Evolutionary conservation across 2,113 vertebrate species (phyloP), one percentile per base, ranked within the genome.

Genomic region (Mormyrus lacerda): DNA sequence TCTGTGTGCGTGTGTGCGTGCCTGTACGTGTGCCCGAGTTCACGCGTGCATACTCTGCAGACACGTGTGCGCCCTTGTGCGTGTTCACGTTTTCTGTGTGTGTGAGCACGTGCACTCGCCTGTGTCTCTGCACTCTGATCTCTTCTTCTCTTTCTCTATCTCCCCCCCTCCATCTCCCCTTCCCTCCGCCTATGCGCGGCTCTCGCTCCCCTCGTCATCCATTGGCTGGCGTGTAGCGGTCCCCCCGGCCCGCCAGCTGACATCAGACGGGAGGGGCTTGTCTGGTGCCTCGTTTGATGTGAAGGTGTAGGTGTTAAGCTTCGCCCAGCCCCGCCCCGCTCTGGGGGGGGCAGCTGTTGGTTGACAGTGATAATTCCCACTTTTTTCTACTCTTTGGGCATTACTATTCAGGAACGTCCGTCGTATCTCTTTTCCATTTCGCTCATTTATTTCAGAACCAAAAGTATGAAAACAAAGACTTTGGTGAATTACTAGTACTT

Each of bases 141-240:
- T 51, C 48, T 53, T 47, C 13, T 11, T 53, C 47, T 53, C 48
- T 35, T 47, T 31, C 48, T 39, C n/a, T 35, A 27, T 39, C 50
- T 2, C 15, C 15, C 10, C 27, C 24, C 44, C 27, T 31, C 9
- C 31, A 10, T 11, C 48, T 9, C 48, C 35, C 48, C 7, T 9
- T 31, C n/a, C 50, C 15, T 15, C 48, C 76, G 88, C 90, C 89
- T 92, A 39, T 89, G 85, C 79, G 89, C 50, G 45, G n/a, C 27
- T 53, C 31, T 87, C 50, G 13, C 85, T 39, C 55, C 47, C n/a
- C 85, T 48, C 24, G 1, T 92, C 90, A 89, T 90, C 90, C 53
- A 51, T 90, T 90, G 85, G 92, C 87, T 91, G 92, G 90, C 87
- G 58, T 58, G 19, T 88, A 92, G 90, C 91, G 92, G 92, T 93